Evolutionary conservation across 2,113 vertebrate genomes (phyloP), one percentile per base, ranked within the genome.

Genomic region (Chlorodrepanis virens): DNA sequence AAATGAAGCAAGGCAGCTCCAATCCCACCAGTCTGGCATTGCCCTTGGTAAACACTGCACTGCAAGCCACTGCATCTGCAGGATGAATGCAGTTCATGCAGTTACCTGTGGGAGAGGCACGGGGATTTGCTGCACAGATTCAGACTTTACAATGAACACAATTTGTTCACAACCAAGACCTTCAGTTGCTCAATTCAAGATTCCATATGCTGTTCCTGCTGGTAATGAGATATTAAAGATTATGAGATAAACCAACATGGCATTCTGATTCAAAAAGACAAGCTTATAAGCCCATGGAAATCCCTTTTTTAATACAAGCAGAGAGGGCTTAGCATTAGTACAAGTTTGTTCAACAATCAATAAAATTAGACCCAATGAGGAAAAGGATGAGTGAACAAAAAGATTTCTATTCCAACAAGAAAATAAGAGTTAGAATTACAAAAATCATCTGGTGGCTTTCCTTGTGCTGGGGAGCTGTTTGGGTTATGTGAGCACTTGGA

Each of bases 191-290:
- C 83, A 71, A 0, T 74, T 96, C 93, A 52, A 80, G 85, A 44
- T 75, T 92, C 79, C 88, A 83, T 94, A 93, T 88, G 85, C 47
- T 93, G 44, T 33, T 88, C 72, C 83, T 49, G 59, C 72, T 92
- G 69, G 89, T 96, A 94, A 96, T 89, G 64, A 96, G 90, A 89
- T 95, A 96, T 83, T 95, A 86, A 93, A 95, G 90, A 95, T 96
- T 90, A 96, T 52, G 68, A 91, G 90, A 88, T 93, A 88, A 96
- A 89, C 28, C 67, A 78, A 83, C 47, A 13, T 60, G 79, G 44
- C 56, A 44, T 83, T 89, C 67, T 71, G 76, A 93, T 76, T 92
- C 69, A 27, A 75, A 87, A 70, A 93, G 53, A 49, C 92, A 93
- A 90, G 80, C 92, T 92, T 47, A 4, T 86, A 94, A 94, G 1